Percentiles rank a stretch among this genome's conserved stretches.
phyloP scores from a whole-genome alignment of 2,888 invertebrate genomes.

The Cancer borealis region DNA sequence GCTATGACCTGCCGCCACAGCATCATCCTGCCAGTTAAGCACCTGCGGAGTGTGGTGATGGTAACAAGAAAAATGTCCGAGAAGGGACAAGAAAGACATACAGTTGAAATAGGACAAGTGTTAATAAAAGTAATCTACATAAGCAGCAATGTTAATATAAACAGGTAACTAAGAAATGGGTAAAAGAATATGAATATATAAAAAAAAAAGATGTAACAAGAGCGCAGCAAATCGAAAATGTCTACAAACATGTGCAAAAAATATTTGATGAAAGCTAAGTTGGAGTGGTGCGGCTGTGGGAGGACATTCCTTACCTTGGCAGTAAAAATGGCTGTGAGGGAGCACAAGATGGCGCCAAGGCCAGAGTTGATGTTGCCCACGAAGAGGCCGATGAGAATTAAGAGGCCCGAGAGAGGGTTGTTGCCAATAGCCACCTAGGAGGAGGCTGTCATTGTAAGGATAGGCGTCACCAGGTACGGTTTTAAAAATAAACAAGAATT shows the following conservation, averaged over 20 bases:
- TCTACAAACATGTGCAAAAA: neutral
- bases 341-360: constrained; percentile 77
- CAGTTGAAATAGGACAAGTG: too few relatives aligned
- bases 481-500: neutral
- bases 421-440: constrained; percentile 81
- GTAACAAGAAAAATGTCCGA: neutral
- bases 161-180: too few relatives aligned
- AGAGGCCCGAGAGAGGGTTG: constrained; percentile 81
- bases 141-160: too few relatives aligned
- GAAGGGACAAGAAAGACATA: neutral
- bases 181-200: neutral
- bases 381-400: constrained; percentile 80
- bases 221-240: neutral
- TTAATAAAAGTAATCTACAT: too few relatives aligned
- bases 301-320: constrained; percentile 77
- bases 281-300: neutral
- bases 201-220: neutral
- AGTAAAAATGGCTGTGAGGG: constrained; percentile 78
- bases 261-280: neutral
- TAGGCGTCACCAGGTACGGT: neutral
- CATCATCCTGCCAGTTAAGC: constrained; percentile 54
- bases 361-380: constrained; percentile 78
- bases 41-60: constrained; percentile 53
- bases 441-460: neutral
- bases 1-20: constrained; percentile 77